Conservation (phyloP, 2,797 vertebrate species). For the Ispidina picta region DNA sequence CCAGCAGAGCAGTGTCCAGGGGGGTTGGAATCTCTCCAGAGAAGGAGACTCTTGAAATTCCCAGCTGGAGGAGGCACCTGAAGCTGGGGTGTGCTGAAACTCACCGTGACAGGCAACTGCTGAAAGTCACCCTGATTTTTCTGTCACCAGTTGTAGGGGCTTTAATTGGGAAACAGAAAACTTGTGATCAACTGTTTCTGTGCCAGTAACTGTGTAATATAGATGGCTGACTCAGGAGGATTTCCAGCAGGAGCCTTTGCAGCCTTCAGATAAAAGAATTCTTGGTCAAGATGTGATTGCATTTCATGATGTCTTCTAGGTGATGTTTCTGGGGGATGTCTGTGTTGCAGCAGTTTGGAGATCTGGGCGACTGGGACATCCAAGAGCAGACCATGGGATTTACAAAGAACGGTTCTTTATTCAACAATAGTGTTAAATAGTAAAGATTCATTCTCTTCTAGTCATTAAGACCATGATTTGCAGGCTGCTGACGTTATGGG, state of each 20-base stretch:
- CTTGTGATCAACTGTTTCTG: background rate
- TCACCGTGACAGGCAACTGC: accelerated
- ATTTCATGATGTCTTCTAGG: background rate
- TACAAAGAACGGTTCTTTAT: background rate
- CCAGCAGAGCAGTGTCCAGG: too few species aligned
- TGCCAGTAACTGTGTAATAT: background rate
- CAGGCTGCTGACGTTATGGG: background rate
- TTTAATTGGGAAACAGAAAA: background rate
- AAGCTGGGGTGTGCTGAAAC: background rate
- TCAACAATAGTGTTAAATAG: background rate
- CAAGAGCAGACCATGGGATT: background rate
- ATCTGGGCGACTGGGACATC: background rate
- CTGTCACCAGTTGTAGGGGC: background rate
- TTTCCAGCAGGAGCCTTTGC: background rate
- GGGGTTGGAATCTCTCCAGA: too few species aligned
- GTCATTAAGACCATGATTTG: background rate
- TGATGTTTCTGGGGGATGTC: background rate
- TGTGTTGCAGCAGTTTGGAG: background rate
- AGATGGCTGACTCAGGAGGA: background rate
- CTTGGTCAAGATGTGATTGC: background rate
- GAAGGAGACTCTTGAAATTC: too few species aligned
- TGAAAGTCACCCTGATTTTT: background rate
- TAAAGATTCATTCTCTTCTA: background rate
- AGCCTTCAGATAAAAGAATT: background rate
- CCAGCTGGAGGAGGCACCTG: background rate